Conservation (phyloP, 2,888 invertebrate genomes). For the Ceramica pisi region DNA sequence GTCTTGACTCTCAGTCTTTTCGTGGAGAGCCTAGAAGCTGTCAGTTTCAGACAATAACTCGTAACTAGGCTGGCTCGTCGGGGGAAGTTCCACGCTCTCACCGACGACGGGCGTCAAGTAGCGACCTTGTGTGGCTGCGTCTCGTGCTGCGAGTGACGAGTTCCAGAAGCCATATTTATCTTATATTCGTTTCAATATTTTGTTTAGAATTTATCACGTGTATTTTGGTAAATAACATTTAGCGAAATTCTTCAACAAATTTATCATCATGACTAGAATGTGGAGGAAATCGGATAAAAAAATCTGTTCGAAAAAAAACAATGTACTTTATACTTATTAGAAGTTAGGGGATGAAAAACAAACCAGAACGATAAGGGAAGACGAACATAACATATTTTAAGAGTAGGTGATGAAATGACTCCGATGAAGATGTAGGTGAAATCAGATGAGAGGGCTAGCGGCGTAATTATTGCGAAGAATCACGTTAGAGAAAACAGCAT, state of each 20-base stretch:
- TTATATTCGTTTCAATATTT: not conserved
- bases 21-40: conserved; percentile 17
- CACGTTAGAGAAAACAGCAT: not conserved
- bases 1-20: not conserved
- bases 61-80: conserved; percentile 27
- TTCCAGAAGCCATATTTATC: not conserved
- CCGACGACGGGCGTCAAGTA: not conserved
- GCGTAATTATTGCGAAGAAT: not conserved
- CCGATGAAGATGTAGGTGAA: not conserved
- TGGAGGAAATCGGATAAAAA: not conserved
- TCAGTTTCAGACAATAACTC: not conserved
- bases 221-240: not conserved
- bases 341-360: not conserved
- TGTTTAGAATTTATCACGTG: not conserved
- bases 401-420: not conserved
- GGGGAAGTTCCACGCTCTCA: conserved; percentile 29
- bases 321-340: not conserved
- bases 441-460: not conserved
- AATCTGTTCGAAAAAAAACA: not conserved
- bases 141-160: conserved; percentile 28
- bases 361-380: not conserved
- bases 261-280: not conserved
- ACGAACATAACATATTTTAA: not conserved
- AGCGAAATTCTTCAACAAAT: not conserved
- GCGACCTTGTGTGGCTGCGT: conserved; percentile 8